Conservation (phyloP, 2,888 invertebrate genomes). For the Dryadula phaetusa region DNA sequence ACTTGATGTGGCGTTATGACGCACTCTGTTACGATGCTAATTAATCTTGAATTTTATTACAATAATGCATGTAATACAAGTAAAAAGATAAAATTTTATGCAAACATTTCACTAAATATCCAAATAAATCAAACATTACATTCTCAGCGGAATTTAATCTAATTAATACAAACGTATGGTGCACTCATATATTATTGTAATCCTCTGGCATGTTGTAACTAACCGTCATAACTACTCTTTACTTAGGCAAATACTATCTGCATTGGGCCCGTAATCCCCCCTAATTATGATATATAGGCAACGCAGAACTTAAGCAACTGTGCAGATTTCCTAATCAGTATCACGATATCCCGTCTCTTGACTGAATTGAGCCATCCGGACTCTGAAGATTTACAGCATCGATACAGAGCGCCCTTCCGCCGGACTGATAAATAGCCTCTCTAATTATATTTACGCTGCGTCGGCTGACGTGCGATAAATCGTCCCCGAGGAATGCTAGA, state of each 20-base stretch:
- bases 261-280: conserved; percentile 51
- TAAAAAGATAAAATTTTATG: conserved; percentile 6
- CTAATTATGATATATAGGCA: conserved; percentile 66
- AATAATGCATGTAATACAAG: conserved; percentile 2
- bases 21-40: not conserved
- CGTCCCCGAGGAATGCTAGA: conserved; percentile 68
- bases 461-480: conserved; percentile 78
- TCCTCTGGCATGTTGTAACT: conserved; percentile 55
- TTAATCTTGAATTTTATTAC: conserved; percentile 22
- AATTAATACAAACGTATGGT: conserved; percentile 52
- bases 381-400: conserved; percentile 73
- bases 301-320: conserved; percentile 12
- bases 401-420: conserved; percentile 80
- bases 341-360: conserved; percentile 64
- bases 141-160: conserved; percentile 34
- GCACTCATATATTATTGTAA: conserved; percentile 61
- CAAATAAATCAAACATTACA: conserved; percentile 9
- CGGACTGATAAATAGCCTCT: conserved; percentile 80
- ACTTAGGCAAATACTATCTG: conserved; percentile 53
- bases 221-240: conserved; percentile 51
- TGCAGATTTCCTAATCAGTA: conserved; percentile 24
- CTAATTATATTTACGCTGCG: conserved; percentile 84
- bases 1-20: not conserved
- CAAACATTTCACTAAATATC: conserved; percentile 5
- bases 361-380: conserved; percentile 79